Percentiles rank a stretch among this genome's conserved stretches.
phyloP scores from a whole-genome alignment of 2,888 invertebrate genomes.

The Litoditis marina region DNA sequence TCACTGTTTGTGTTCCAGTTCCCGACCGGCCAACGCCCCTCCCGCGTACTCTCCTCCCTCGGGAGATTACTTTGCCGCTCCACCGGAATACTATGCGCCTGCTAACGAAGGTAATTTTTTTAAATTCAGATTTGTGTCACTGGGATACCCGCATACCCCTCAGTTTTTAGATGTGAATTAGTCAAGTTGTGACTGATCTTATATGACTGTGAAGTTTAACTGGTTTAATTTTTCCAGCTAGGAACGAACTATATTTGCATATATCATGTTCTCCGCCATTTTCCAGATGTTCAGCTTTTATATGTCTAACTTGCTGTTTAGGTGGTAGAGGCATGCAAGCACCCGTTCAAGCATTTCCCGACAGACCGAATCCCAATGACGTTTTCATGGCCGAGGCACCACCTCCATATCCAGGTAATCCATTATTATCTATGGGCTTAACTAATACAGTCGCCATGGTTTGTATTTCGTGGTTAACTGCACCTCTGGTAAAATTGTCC shows the following conservation, averaged over 20 bases:
- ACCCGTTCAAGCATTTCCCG: conserved; percentile 44
- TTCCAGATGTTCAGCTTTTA: no score
- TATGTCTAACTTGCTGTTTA: no score
- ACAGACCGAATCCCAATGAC: conserved; percentile 42
- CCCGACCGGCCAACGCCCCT: conserved; percentile 52
- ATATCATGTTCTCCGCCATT: no score
- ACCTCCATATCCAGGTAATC: conserved; percentile 53
- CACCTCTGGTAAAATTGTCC: background rate
- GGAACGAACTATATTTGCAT: conserved; percentile 14
- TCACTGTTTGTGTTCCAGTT: conserved; percentile 8
- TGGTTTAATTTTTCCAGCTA: conserved; percentile 10
- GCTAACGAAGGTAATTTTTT: conserved; percentile 8
- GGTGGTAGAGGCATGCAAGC: conserved; percentile 4
- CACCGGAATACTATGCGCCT: conserved; percentile 49
- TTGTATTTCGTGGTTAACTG: background rate
- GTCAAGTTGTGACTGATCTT: no score
- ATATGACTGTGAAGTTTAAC: no score
- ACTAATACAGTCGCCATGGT: no score
- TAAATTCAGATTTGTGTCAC: no score
- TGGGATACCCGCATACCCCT: no score
- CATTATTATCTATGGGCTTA: no score
- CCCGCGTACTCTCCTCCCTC: conserved; percentile 59
- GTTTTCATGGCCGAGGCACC: conserved; percentile 54
- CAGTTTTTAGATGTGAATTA: no score
- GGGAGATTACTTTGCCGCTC: conserved; percentile 54